Evolutionary conservation across 2,888 invertebrate genomes (phyloP).

Genomic region (Deilephila porcellus): DNA sequence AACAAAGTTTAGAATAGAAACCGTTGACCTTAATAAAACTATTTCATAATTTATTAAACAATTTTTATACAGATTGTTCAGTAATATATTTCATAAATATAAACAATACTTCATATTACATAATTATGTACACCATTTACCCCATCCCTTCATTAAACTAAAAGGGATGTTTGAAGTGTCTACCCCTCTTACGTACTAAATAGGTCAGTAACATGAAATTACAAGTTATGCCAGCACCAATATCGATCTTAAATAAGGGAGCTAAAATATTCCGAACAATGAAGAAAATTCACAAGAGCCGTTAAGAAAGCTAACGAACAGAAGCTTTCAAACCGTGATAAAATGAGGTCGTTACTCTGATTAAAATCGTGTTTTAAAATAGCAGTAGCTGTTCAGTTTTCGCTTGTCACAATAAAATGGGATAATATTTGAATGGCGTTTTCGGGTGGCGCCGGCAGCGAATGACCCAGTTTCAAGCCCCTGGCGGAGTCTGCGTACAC

Average conservation of each 20-base stretch:
- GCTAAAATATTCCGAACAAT: background rate
- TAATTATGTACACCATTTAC: background rate
- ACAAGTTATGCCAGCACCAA: background rate
- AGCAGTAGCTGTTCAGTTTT: conserved; percentile 18
- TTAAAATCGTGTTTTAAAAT: conserved; percentile 22
- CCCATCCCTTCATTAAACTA: background rate
- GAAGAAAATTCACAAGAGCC: background rate
- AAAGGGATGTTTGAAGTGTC: background rate
- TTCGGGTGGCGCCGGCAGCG: conserved; percentile 57
- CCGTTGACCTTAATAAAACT: too few species aligned
- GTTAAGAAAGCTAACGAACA: conserved; percentile 4
- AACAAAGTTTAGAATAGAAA: too few species aligned
- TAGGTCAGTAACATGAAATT: background rate
- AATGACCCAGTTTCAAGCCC: conserved; percentile 70
- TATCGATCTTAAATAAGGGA: background rate
- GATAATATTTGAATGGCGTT: conserved; percentile 50
- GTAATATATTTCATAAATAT: background rate
- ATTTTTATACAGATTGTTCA: too few species aligned
- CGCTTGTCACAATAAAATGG: conserved; percentile 31
- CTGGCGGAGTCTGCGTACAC: conserved; percentile 67
- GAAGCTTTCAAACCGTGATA: background rate
- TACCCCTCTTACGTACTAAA: background rate
- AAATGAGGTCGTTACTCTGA: conserved; percentile 23
- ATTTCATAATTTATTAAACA: too few species aligned
- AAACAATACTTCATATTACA: background rate